Conservation (phyloP, 2,113 vertebrate genomes). For the Dromiciops gliroides region DNA sequence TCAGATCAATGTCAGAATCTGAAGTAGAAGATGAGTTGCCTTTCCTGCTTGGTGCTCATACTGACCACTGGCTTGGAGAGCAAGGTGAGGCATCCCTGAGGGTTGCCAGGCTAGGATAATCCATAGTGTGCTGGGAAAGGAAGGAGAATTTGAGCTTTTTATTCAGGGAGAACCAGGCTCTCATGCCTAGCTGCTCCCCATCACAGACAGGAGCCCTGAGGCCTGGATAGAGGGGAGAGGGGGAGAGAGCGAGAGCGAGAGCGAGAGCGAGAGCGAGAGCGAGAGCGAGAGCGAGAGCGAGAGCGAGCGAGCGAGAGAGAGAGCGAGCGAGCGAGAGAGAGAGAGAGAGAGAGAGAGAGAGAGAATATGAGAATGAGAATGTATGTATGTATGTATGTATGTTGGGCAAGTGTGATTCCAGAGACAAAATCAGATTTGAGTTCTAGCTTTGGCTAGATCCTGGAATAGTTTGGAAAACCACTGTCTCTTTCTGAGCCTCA, state of each 20-base stretch:
- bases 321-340: too few relatives aligned
- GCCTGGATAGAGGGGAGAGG: neutral
- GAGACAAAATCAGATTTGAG: neutral
- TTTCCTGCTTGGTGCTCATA: conserved; percentile 16
- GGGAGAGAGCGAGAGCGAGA: too few relatives aligned
- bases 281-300: too few relatives aligned
- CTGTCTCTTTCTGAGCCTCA: neutral
- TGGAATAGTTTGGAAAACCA: neutral
- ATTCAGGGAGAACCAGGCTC: accelerated
- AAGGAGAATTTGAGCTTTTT: accelerated
- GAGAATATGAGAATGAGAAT: too few relatives aligned
- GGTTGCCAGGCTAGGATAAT: too few relatives aligned
- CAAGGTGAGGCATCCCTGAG: neutral
- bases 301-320: too few relatives aligned
- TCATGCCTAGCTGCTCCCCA: accelerated
- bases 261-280: too few relatives aligned
- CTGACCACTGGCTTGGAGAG: conserved; percentile 68
- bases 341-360: too few relatives aligned
- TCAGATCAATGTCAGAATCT: neutral
- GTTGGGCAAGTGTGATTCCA: too few relatives aligned
- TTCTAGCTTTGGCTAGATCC: neutral
- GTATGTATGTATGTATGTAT: accelerated
- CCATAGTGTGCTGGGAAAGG: neutral
- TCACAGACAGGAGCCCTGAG: accelerated
- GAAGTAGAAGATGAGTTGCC: neutral